phyloP scores from a whole-genome alignment of 2,797 vertebrate species.

The Tachyglossus aculeatus region DNA sequence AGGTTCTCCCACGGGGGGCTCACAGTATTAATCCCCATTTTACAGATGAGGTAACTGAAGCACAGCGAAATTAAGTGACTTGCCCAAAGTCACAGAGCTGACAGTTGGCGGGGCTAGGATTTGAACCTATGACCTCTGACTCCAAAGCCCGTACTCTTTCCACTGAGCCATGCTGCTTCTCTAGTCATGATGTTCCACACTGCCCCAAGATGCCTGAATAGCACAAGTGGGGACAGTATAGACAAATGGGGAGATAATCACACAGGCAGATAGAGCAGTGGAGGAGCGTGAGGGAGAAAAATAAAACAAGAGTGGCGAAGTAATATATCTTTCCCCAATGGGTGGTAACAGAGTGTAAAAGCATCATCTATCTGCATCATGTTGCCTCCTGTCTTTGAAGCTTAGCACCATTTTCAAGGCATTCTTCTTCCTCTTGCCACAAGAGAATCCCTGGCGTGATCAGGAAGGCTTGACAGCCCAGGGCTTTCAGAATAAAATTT shows the following conservation, averaged over 20 bases:
- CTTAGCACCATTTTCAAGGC: not conserved
- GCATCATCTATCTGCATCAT: not conserved
- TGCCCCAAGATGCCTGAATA: not conserved
- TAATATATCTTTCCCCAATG: rapidly evolving
- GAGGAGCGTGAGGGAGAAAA: not conserved
- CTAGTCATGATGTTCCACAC: no score
- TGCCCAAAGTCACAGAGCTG: no score
- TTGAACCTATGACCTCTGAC: no score
- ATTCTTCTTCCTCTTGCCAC: not conserved
- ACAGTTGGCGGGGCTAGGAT: no score
- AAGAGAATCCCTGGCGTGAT: not conserved
- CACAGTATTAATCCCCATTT: no score
- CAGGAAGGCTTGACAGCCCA: not conserved
- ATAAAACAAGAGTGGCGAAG: not conserved
- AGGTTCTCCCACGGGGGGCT: no score
- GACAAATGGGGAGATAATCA: not conserved
- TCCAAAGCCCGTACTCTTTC: no score
- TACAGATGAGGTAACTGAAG: no score
- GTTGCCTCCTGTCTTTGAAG: not conserved
- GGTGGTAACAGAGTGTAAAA: not conserved
- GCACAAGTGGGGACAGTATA: not conserved
- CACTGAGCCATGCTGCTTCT: no score
- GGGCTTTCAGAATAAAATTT: not conserved
- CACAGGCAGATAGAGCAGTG: rapidly evolving
- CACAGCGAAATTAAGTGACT: no score